Conservation (phyloP, 2,888 invertebrate species). For the Scrobipalpa atriplicella region DNA sequence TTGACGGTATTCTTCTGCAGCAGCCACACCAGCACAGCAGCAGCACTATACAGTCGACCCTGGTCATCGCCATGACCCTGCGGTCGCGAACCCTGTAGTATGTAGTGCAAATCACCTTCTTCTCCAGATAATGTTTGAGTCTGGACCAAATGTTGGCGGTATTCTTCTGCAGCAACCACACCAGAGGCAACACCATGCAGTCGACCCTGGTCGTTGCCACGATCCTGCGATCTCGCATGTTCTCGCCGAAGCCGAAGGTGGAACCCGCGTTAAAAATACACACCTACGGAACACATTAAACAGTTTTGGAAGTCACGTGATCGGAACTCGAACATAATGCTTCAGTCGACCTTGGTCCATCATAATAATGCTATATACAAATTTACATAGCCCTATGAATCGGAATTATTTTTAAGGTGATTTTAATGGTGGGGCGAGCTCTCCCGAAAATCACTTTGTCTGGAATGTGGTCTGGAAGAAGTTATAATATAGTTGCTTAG, state of each 20-base stretch:
- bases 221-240: conserved; percentile 85
- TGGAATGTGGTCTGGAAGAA: too few species aligned
- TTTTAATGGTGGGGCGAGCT: too few species aligned
- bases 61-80: conserved; percentile 82
- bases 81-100: too few species aligned
- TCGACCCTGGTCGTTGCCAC: conserved; percentile 84
- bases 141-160: conserved; percentile 86
- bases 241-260: conserved; percentile 88
- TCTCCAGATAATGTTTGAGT: conserved; percentile 83
- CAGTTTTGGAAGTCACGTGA: background rate
- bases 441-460: too few species aligned
- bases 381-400: too few species aligned
- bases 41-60: conserved; percentile 85
- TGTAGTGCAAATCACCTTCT: conserved; percentile 56
- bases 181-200: conserved; percentile 87
- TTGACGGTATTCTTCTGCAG: conserved; percentile 85
- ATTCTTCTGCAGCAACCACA: conserved; percentile 86
- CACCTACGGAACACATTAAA: conserved; percentile 16
- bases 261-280: conserved; percentile 71
- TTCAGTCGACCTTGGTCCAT: too few species aligned
- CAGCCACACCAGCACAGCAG: conserved; percentile 88
- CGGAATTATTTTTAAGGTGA: too few species aligned
- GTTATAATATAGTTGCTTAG: too few species aligned
- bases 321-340: background rate
- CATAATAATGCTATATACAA: too few species aligned